phyloP scores from a whole-genome alignment of 2,797 vertebrate genomes.

The Sarcoramphus papa region DNA sequence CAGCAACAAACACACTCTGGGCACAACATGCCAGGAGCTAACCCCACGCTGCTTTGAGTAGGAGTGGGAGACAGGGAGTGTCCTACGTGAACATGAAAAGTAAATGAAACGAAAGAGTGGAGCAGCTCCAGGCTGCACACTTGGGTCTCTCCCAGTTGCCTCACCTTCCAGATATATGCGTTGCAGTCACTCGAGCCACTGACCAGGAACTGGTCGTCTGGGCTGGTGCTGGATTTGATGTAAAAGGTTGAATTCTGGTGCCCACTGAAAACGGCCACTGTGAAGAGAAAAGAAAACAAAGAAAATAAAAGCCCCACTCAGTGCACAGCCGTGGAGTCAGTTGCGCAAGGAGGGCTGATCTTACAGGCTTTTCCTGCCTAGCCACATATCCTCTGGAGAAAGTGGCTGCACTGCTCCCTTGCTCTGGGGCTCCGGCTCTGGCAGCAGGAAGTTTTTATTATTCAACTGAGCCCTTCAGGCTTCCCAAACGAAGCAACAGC shows the following conservation, averaged over 20 bases:
- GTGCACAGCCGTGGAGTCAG: not conserved
- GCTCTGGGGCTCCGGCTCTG: not conserved
- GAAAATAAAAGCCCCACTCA: not conserved
- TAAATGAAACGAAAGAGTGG: not conserved
- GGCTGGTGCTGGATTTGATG: constrained; percentile 90
- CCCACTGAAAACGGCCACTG: constrained; percentile 88
- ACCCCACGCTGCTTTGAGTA: not conserved
- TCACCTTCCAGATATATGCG: constrained; percentile 94
- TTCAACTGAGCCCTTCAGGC: not conserved
- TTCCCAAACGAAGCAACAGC: not conserved
- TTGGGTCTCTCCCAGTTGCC: not conserved
- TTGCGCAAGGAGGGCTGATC: not conserved
- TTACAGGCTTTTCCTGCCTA: constrained; percentile 44
- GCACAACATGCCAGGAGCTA: not conserved
- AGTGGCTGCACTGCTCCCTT: not conserved
- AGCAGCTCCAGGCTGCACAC: not conserved
- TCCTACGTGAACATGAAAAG: not conserved
- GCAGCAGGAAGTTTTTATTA: not conserved
- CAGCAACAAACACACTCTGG: not conserved
- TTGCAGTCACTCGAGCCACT: constrained; percentile 92
- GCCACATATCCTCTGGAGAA: not conserved
- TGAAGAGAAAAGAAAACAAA: not conserved
- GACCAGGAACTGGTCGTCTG: constrained; percentile 91
- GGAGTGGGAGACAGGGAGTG: not conserved
- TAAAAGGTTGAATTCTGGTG: constrained; percentile 96